A percentile compares a stretch with the other conserved stretches of the same genome.
Evolutionary conservation across 2,888 invertebrate genomes (phyloP).

Genomic region (Platycheirus rosarum): DNA sequence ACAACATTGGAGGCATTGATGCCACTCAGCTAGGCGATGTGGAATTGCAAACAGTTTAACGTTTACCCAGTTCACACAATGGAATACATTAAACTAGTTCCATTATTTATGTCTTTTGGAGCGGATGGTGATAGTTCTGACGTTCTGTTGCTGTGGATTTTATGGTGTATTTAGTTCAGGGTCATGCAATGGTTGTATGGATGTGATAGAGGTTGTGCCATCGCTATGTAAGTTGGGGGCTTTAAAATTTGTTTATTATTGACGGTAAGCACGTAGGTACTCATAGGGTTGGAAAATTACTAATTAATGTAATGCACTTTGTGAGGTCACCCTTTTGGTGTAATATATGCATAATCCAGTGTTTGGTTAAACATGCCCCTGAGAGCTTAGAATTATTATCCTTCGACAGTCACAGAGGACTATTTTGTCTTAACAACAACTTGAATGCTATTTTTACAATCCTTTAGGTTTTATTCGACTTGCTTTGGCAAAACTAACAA

Average conservation of each 20-base stretch:
- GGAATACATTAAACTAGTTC: not conserved
- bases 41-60: not conserved
- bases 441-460: no score
- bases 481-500: no score
- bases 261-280: constrained; percentile 1
- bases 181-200: constrained; percentile 32
- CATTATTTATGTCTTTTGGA: constrained; percentile 19
- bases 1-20: not conserved
- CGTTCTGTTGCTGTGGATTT: constrained; percentile 37
- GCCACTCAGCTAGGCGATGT: not conserved
- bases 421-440: no score
- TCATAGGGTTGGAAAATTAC: not conserved
- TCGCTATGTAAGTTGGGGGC: constrained; percentile 35
- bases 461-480: no score
- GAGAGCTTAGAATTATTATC: no score
- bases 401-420: no score
- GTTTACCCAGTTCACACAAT: not conserved
- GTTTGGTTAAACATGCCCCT: no score
- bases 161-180: constrained; percentile 48
- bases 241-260: constrained; percentile 11
- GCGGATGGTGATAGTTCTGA: constrained; percentile 25
- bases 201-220: constrained; percentile 32
- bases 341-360: no score
- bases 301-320: no score
- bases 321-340: no score